Base-by-base conservation (phyloP, 2,888 invertebrate genomes). In the Hylaea fasciaria region DNA sequence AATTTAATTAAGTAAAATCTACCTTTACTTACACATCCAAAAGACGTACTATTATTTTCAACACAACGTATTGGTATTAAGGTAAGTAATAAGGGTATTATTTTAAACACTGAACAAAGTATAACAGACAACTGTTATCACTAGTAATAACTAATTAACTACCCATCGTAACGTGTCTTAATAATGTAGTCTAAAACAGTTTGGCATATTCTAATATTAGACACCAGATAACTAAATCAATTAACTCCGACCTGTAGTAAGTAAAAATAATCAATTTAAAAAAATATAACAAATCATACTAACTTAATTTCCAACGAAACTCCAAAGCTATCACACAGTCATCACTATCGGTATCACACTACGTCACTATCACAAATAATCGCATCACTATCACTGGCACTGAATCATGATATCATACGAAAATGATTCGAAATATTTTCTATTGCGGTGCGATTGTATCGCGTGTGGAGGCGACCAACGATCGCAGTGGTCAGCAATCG, bases 401-500 rank as follows among this genome's bases (percentile, higher is more conserved):
- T 35, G 9, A 5, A 11, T 35, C n/a, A n/a, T n/a, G n/a, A n/a
- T n/a, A n/a, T n/a, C n/a, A 9, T 8, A 22, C 22, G 5, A n/a
- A 12, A n/a, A n/a, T 10, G 1, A 37, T 12, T 37, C 12, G 37
- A n/a, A 12, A 12, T 12, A 37, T 37, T n/a, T 37, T 2, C 37
- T 37, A 37, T 10, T 37, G 4, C 22, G 22, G 2, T 22, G 10
- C 37, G n/a, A n/a, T 37, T 10, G 40, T 40, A 53, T 37, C 51
- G 37, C 50, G 22, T 63, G 40, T 13, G 14, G 40, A 60, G 47
- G 54, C 74, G 68, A 47, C 68, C 57, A 57, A 1, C 59, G 37
- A 48, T 52, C 62, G 52, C 44, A 46, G 22, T 72, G 71, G 68
- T 70, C 70, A 64, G 64, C 59, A 52, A 45, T 41, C 54, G 50